Evolutionary conservation across 1,140 invertebrate species (phyloP), one percentile per base, ranked within the genome.

Genomic region (Philopotamus ludificatus): DNA sequence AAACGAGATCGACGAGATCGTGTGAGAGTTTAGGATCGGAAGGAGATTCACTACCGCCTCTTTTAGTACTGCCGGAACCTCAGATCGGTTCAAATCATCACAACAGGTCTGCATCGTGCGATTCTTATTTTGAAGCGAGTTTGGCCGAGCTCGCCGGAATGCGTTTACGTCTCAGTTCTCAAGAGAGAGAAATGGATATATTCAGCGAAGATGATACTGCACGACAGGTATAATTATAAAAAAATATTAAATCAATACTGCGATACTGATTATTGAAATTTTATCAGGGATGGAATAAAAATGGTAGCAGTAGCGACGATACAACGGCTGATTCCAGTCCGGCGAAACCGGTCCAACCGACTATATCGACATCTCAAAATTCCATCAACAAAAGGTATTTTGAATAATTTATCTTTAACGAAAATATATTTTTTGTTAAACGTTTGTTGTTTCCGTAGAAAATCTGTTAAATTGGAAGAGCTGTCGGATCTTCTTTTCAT

Each of bases 101-200:
- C 71, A 77, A 77, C 57, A 76, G 77, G 76, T 94, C 91, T 1
- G 90, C 93, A 0, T 95, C 92, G 0, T 93, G 95, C 74, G 93
- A 96, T 76, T 95, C 93, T 1, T 96, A 95, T 77, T 96, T 96
- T 80, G 92, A 95, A 79, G 76, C 78, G 70, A 79, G 79, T 76
- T 77, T 79, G 61, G 77, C 77, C 20, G 91, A 93, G 77, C 80
- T 94, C 25, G 91, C 90, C 34, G 90, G 92, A 70, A 87, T 93
- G 74, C 85, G 90, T 41, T 77, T 94, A 8, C 89, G 92, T 50
- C 90, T 93, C 71, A 90, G 92, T 64, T 83, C 91, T 10, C 91
- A 93, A 71, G 91, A 94, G 72, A 82, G 89, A 1, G 91, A 94
- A 77, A 89, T 90, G 84, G 84, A 89, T 71, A 92, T 93, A 78